Evolutionary conservation across 2,113 vertebrate species (phyloP), one percentile per base, ranked within the genome.

Genomic region (pig (Sus scrofa)): DNA sequence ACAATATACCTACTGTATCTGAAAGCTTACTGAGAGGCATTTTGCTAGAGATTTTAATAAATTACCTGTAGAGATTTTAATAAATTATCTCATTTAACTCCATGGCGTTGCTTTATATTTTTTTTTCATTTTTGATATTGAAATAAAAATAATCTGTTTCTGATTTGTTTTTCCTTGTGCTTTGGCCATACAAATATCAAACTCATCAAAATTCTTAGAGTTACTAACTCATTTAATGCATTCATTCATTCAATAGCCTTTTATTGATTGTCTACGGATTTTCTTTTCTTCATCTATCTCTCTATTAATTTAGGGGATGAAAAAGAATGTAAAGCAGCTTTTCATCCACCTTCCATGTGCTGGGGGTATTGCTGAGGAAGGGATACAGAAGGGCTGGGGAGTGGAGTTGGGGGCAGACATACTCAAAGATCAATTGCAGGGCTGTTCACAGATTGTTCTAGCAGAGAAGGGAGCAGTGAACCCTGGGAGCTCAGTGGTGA

Each of bases 61-160:
- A 44, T 44, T 44, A 44, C 44, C 44, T 44, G 44, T 44, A 44
- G 44, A 8, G 44, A 44, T 44, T 44, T 44, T 44, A 91, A 94
- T 71, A 60, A 87, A 88, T 84, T 50, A 82, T 37, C 60, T 91
- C 86, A 50, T 75, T 93, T 96, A 54, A 81, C 92, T 81, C 82
- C 54, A 67, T 15, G 73, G 27, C 15, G 50, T 24, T 24, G 15
- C 12, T 93, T 87, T 56, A 24, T 12, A 75, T 5, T 30, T 62
- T 52, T 71, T 50, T 87, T 86, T 86, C 63, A 44, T 34, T 68
- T 65, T 20, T 34, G 18, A 82, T 82, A 73, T 89, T n/a, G 81
- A 58, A 56, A 92, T n/a, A 67, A n/a, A 84, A 74, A 32, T 65
- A 63, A 63, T 83, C 37, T 34, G 10, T 30, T 37, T 77, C 52